phyloP scores from a whole-genome alignment of 2,888 invertebrate species.

The Agrypnus murinus region DNA sequence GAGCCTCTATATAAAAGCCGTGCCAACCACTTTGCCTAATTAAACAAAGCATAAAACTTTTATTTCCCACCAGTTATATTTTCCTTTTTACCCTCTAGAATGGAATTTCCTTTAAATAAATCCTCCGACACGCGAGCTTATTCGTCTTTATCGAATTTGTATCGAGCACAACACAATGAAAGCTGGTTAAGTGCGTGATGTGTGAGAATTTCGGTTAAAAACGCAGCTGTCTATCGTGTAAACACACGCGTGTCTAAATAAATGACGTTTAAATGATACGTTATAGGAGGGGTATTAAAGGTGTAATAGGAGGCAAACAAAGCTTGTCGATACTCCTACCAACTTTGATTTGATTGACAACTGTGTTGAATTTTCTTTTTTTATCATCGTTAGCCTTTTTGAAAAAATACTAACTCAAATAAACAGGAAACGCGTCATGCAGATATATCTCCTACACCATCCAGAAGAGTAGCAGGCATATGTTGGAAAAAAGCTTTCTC shows the following conservation, averaged over 20 bases:
- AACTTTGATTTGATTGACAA: conserved; percentile 13
- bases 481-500: too few relatives aligned
- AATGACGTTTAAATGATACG: conserved; percentile 45
- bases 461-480: too few relatives aligned
- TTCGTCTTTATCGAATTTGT: conserved; percentile 45
- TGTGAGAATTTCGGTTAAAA: conserved; percentile 37
- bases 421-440: too few relatives aligned
- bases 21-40: conserved; percentile 54
- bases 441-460: too few relatives aligned
- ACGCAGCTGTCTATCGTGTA: conserved; percentile 41
- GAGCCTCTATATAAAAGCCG: conserved; percentile 51
- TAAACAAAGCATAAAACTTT: conserved; percentile 54
- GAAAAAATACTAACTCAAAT: too few relatives aligned
- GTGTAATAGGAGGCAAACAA: conserved; percentile 40
- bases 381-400: too few relatives aligned
- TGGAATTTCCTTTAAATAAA: conserved; percentile 46
- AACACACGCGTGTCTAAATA: conserved; percentile 45
- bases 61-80: conserved; percentile 52
- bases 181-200: conserved; percentile 37
- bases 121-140: conserved; percentile 44
- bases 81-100: conserved; percentile 36
- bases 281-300: conserved; percentile 32
- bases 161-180: conserved; percentile 38
- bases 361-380: too few relatives aligned
- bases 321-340: conserved; percentile 27